Base-by-base conservation (phyloP, 2,113 vertebrate genomes). In the Meriones unguiculatus region DNA sequence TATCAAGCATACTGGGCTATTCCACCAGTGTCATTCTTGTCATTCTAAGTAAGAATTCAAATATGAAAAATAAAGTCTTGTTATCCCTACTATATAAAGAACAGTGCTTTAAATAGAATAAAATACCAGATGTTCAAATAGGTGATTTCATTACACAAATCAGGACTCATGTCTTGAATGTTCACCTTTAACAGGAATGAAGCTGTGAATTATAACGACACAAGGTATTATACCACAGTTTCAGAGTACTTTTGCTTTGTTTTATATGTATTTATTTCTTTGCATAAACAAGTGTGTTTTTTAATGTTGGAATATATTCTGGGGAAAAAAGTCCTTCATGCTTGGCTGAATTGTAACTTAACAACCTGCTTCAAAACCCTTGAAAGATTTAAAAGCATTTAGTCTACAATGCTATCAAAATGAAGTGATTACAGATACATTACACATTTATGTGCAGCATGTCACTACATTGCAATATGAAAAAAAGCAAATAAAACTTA, bases 11-110 rank as follows among this genome's bases (percentile, higher is more conserved):
- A 25, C 38, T 28, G 18, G 5, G 17, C 17, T 81, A 15, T 59
- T 32, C 4, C 9, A 18, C 54, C 41, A 89, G 46, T 3, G 12
- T 9, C 7, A n/a, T 77, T 89, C 93, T 69, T 91, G 17, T 78
- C 57, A 75, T 54, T 94, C 54, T 89, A 77, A 88, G 22, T 65
- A 72, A 90, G 30, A 81, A 64, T 78, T 92, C 11, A 52, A 25
- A 46, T 76, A 57, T 85, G 64, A 28, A 32, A 54, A 87, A 54
- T 72, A 89, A 87, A 91, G 30, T 0, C 5, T 84, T 90, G 30
- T 14, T 70, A 35, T 76, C 7, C 24, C 41, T 76, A 52, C 84
- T 62, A 85, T 82, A 87, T 88, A 77, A 95, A 97, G 62, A 86
- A 9, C 59, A 62, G 5, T 65, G 38, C 15, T 65, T 77, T 84